Conservation (phyloP, 2,113 vertebrate species). For the Cepphus grylle region DNA sequence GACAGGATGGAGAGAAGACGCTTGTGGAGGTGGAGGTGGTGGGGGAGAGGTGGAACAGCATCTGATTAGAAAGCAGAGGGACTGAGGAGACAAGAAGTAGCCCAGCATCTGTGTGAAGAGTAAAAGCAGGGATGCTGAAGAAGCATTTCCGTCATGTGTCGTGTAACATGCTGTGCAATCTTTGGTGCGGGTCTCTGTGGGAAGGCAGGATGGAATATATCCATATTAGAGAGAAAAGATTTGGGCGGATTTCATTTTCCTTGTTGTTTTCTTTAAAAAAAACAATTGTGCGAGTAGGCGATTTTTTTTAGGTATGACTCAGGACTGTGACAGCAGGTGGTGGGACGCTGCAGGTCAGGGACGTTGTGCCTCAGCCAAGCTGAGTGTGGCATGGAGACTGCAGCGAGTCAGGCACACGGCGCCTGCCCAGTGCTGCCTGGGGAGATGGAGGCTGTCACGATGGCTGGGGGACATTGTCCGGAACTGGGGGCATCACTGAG, state of each 20-base stretch:
- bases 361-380: background rate
- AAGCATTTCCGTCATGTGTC: conserved; percentile 25
- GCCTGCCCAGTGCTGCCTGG: background rate
- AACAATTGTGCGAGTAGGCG: background rate
- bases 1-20: background rate
- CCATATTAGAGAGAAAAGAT: conserved; percentile 4
- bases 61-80: background rate
- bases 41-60: conserved; percentile 9
- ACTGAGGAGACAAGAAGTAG: background rate
- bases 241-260: conserved; percentile 5
- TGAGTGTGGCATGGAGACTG: background rate
- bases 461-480: background rate
- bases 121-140: background rate
- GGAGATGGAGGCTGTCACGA: background rate
- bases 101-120: background rate
- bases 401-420: background rate
- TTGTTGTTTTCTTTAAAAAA: background rate
- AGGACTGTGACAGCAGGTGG: conserved; percentile 28
- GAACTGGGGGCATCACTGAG: background rate
- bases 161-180: conserved; percentile 24
- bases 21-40: conserved; percentile 10
- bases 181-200: conserved; percentile 39
- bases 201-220: background rate
- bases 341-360: conserved; percentile 21
- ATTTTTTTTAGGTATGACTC: conserved; percentile 31